Evolutionary conservation across 2,888 invertebrate genomes (phyloP).

Genomic region (Drosophila quinaria): DNA sequence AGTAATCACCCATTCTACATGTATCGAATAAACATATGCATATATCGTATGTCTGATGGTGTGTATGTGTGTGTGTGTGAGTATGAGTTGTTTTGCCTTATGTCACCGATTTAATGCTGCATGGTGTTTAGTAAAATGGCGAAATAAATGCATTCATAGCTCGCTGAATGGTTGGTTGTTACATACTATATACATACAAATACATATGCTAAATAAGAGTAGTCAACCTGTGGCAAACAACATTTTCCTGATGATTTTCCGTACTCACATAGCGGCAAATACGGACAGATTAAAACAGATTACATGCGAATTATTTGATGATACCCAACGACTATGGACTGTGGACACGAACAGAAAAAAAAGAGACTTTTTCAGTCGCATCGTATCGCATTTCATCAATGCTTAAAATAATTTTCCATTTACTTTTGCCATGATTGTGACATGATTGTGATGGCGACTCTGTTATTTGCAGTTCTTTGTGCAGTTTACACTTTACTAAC

Average conservation of each 20-base stretch:
- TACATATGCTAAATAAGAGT: slow-evolving; percentile 8
- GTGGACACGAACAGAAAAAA: background rate
- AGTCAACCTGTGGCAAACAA: slow-evolving; percentile 44
- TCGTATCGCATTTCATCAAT: slow-evolving; percentile 33
- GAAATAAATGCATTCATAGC: slow-evolving; percentile 63
- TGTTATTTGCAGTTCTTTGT: slow-evolving; percentile 14
- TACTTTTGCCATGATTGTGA: slow-evolving; percentile 3
- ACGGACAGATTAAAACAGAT: slow-evolving; percentile 69
- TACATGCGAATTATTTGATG: slow-evolving; percentile 80
- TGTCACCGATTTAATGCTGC: slow-evolving; percentile 63
- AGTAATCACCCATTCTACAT: background rate
- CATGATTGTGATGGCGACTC: slow-evolving; percentile 1
- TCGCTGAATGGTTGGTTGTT: slow-evolving; percentile 2
- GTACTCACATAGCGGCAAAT: slow-evolving; percentile 9
- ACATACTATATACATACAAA: background rate
- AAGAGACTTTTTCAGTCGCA: background rate
- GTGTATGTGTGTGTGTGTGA: background rate
- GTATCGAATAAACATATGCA: background rate
- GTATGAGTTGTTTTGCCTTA: slow-evolving; percentile 7
- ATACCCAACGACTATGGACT: slow-evolving; percentile 37
- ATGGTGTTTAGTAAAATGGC: slow-evolving; percentile 70
- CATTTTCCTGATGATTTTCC: slow-evolving; percentile 48
- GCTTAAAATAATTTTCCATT: slow-evolving; percentile 24
- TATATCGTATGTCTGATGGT: slow-evolving; percentile 6
- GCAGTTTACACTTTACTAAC: background rate